Evolutionary conservation across 1,140 invertebrate genomes (phyloP).

Genomic region (Lucilia cuprina): DNA sequence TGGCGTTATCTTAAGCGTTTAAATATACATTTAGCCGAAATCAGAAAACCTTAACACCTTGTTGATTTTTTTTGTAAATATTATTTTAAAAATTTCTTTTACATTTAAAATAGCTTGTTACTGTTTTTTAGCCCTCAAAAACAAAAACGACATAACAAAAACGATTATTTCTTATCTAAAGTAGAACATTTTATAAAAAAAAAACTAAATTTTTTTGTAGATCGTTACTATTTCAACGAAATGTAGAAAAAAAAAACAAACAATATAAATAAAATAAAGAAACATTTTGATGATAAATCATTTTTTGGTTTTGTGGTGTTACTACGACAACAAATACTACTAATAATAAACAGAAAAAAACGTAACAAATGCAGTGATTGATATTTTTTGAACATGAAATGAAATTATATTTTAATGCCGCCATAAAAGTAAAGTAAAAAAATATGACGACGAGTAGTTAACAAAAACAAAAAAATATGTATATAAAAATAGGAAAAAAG

Average conservation of each 20-base stretch:
- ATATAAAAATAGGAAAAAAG: too few relatives aligned
- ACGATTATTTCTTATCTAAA: not conserved
- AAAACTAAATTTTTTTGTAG: not conserved
- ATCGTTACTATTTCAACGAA: not conserved
- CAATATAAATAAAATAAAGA: not conserved
- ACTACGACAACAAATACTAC: not conserved
- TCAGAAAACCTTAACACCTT: too few relatives aligned
- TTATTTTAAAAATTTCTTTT: too few relatives aligned
- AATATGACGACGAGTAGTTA: not conserved
- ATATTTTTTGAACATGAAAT: not conserved
- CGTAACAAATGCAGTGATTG: not conserved
- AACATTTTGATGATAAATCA: not conserved
- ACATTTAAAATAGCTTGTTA: too few relatives aligned
- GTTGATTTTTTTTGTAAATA: too few relatives aligned
- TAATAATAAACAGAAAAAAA: too few relatives aligned
- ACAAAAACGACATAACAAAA: not conserved
- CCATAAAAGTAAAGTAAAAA: not conserved
- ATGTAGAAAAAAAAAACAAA: not conserved
- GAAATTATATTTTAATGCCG: not conserved
- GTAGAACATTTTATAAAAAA: not conserved
- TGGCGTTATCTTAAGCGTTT: too few relatives aligned
- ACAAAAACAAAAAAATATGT: too few relatives aligned
- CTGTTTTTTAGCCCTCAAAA: not conserved
- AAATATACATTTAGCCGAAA: too few relatives aligned
- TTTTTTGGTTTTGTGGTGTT: not conserved